Base-by-base conservation (phyloP, 2,888 invertebrate genomes). In the Tachina grossa region DNA sequence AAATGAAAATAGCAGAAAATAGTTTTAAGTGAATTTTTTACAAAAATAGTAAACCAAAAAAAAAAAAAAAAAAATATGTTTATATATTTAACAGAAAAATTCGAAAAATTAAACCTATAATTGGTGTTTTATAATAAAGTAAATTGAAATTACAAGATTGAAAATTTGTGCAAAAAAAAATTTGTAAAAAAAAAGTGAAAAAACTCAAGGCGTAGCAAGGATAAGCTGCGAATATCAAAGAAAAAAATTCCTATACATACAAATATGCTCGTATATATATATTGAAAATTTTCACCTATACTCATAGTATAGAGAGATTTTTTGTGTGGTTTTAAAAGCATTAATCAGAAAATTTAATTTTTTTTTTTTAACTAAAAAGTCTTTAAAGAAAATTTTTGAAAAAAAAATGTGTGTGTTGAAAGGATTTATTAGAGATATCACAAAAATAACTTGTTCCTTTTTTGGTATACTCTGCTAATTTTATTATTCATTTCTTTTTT, bases 171-270 rank as follows among this genome's bases (percentile, higher is more conserved):
- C 68, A 69, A 66, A 66, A 16, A 75, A 55, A 57, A 65, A 57
- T 65, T 83, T 76, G 47, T 69, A 59, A 39, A 5, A 39, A 53
- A 19, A n/a, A 77, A 66, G 57, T 78, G 74, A 59, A 82, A 74
- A 78, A 81, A 84, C 31, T 81, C 84, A 81, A 85, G 81, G 81
- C 84, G 81, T 85, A 81, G 77, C 84, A 81, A 74, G 81, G 63
- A 81, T 81, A 85, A 68, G 49, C 72, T 66, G 68, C 76, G 49
- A 81, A 84, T 49, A 68, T 43, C 31, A 31, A 31, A 31, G 53
- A 41, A 45, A 61, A 65, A 66, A n/a, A 53, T 59, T 16, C 9
- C n/a, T 39, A 77, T 45, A 72, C 51, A 68, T 16, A 51, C 57
- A 63, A n/a, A 55, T 22, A 51, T 47, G 57, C 57, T 49, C 47